A percentile compares a stretch with the other conserved stretches of the same genome.
phyloP scores from a whole-genome alignment of 2,797 vertebrate species.

The Rallus crepitans region DNA sequence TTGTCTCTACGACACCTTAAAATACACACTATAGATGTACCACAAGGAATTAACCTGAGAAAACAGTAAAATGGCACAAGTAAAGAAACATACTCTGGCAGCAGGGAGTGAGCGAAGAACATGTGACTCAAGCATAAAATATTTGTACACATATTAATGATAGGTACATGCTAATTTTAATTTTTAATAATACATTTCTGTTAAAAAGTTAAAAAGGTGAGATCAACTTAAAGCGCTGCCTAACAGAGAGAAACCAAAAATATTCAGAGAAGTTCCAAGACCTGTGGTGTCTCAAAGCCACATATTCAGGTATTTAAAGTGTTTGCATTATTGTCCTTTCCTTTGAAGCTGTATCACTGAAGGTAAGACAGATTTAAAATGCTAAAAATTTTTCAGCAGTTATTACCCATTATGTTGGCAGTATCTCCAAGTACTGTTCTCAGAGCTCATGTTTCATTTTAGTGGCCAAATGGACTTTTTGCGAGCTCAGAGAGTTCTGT shows the following conservation, averaged over 20 bases:
- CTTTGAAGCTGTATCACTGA: neutral
- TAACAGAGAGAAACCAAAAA: neutral
- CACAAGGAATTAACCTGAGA: neutral
- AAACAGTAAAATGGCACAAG: neutral
- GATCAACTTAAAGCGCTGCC: neutral
- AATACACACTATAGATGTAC: neutral
- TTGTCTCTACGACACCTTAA: neutral
- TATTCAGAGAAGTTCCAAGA: neutral
- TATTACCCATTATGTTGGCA: neutral
- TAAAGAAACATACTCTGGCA: neutral
- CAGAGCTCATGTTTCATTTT: neutral
- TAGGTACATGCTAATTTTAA: accelerated
- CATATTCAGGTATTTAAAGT: neutral
- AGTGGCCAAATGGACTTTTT: neutral
- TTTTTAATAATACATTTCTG: accelerated
- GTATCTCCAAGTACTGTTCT: neutral
- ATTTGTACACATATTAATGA: neutral
- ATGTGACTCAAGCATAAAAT: neutral
- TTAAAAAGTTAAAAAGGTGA: neutral
- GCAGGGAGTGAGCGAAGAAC: neutral
- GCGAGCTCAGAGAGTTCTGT: neutral
- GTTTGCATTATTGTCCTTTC: neutral
- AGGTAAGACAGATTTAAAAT: neutral
- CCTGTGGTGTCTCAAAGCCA: neutral
- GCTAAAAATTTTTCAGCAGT: neutral